These are phyloP conservation scores for Montipora sp. DNA, from an alignment of 64 coral and sea anemone species.

Conservation along the genomic window DNA sequence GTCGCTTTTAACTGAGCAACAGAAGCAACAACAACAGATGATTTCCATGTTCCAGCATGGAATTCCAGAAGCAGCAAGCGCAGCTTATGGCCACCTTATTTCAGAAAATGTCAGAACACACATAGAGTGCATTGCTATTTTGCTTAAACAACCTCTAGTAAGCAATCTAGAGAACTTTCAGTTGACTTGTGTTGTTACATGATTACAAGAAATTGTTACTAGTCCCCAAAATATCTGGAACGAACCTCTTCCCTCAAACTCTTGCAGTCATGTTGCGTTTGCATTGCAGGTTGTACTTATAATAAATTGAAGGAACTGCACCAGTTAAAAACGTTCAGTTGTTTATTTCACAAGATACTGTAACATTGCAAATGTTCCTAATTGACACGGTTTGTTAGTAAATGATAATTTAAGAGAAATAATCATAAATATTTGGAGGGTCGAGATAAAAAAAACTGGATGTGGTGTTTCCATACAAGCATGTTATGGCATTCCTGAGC, in stretches of 20 bases:
- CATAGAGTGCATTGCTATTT: slow-evolving; percentile 27
- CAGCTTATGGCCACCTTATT: slow-evolving; percentile 59
- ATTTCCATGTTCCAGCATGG: neutral
- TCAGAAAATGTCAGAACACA: slow-evolving; percentile 34
- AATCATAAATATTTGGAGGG: too few relatives aligned
- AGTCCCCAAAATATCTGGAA: slow-evolving; percentile 53
- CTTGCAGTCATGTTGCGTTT: slow-evolving; percentile 47
- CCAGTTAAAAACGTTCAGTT: slow-evolving; percentile 6
- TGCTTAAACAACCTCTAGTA: slow-evolving; percentile 33
- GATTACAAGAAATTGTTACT: slow-evolving; percentile 57
- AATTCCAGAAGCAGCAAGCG: slow-evolving; percentile 36
- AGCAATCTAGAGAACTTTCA: slow-evolving; percentile 32
- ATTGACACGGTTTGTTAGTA: slow-evolving; percentile 51
- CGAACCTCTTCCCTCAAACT: slow-evolving; percentile 35
- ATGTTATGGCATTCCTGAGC: slow-evolving; percentile 44
- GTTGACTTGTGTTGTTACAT: slow-evolving; percentile 46
- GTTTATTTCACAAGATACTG: slow-evolving; percentile 10
- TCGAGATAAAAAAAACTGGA: too few relatives aligned
- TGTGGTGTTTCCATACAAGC: slow-evolving; percentile 9
- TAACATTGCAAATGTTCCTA: slow-evolving; percentile 48
- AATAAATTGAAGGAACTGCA: neutral
- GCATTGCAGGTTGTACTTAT: neutral
- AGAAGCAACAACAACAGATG: too few relatives aligned
- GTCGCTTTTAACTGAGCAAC: too few relatives aligned
- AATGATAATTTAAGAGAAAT: too few relatives aligned